A percentile compares a stretch with the other conserved stretches of the same genome.
These are phyloP conservation scores for Tortricodes alternella DNA, from an alignment of 2,888 invertebrate genomes.

Conservation along the genomic window DNA sequence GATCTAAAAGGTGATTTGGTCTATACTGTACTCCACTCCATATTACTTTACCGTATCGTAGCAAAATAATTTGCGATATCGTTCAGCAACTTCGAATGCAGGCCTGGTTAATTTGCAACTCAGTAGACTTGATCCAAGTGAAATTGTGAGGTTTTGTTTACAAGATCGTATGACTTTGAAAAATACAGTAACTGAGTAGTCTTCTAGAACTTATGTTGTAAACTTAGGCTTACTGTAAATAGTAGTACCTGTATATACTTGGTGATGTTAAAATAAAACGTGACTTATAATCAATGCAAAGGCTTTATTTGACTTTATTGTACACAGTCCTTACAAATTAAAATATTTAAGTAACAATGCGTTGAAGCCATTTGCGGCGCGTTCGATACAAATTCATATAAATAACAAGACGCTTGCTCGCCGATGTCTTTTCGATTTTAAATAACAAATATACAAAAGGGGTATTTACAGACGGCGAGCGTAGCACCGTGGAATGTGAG, in stretches of 20 bases:
- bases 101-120: no score
- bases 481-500: constrained; percentile 39
- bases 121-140: no score
- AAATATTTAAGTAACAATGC: constrained; percentile 78
- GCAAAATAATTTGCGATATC: no score
- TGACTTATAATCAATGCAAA: constrained; percentile 70
- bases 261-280: constrained; percentile 47
- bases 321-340: constrained; percentile 74
- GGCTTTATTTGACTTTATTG: constrained; percentile 75
- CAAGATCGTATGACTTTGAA: no score
- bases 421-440: constrained; percentile 43
- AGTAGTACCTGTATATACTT: constrained; percentile 15
- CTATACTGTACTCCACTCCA: no score
- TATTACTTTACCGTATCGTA: no score
- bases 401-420: constrained; percentile 47
- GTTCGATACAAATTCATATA: constrained; percentile 52
- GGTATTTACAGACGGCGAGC: constrained; percentile 46
- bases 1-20: no score
- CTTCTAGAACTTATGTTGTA: constrained; percentile 31
- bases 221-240: constrained; percentile 37
- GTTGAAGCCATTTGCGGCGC: constrained; percentile 57
- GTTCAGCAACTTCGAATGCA: no score
- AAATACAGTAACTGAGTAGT: no score
- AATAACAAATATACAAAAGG: constrained; percentile 75
- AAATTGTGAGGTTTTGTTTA: no score